Evolutionary conservation across 1,140 invertebrate species (phyloP).

Genomic region (Hypothenemus hampei): DNA sequence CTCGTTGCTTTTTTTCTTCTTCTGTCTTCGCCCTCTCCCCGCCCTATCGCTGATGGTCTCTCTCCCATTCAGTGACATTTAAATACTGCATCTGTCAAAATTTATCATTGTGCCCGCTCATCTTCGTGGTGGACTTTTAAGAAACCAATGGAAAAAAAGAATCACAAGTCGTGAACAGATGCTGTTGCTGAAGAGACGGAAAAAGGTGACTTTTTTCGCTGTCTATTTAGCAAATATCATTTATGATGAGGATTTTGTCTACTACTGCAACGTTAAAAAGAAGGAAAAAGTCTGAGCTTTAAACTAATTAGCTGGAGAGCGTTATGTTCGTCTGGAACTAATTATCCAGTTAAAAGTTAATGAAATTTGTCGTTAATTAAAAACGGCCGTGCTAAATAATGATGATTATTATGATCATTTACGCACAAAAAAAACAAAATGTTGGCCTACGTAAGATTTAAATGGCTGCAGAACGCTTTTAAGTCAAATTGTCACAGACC

Average conservation of each 20-base stretch:
- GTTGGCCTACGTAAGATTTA: too few relatives aligned
- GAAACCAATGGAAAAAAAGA: too few relatives aligned
- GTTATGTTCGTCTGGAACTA: conserved; percentile 11
- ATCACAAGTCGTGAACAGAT: too few relatives aligned
- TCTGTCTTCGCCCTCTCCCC: neutral
- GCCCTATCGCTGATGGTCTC: too few relatives aligned
- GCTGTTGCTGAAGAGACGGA: neutral
- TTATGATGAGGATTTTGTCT: neutral
- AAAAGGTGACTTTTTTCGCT: neutral
- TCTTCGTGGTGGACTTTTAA: too few relatives aligned
- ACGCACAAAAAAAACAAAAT: too few relatives aligned
- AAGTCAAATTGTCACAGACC: too few relatives aligned
- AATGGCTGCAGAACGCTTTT: too few relatives aligned
- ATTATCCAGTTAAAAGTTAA: conserved; percentile 17
- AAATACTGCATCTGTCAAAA: conserved; percentile 12
- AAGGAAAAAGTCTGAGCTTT: neutral
- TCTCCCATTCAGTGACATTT: too few relatives aligned
- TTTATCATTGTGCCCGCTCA: conserved; percentile 5
- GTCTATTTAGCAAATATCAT: neutral
- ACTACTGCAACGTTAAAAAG: neutral
- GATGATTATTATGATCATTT: too few relatives aligned
- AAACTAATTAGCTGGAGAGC: conserved; percentile 14
- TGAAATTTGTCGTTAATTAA: conserved; percentile 16
- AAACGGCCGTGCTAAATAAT: too few relatives aligned
- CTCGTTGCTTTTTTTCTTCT: neutral